Percentiles rank a stretch among this genome's conserved stretches.
Conservation (phyloP, 2,113 vertebrate species). For the Hassar affinis region DNA sequence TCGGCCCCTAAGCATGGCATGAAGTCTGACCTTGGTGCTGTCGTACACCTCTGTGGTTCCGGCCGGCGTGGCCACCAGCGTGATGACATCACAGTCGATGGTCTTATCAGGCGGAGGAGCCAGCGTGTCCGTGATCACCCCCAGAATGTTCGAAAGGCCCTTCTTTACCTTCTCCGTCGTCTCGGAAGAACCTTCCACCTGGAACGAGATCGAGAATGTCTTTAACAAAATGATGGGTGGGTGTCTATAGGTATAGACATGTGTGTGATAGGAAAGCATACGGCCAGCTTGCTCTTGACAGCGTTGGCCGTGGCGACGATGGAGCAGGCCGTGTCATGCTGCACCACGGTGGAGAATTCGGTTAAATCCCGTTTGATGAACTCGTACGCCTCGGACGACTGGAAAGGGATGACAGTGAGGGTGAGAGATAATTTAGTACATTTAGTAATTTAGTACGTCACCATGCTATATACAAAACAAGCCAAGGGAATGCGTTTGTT, state of each 20-base stretch:
- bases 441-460: no score
- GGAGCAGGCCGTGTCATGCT: constrained; percentile 96
- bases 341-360: constrained; percentile 92
- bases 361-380: constrained; percentile 95
- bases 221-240: no score
- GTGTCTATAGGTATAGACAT: no score
- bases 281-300: constrained; percentile 90
- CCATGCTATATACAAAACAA: no score
- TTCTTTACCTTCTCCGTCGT: constrained; percentile 94
- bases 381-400: constrained; percentile 94
- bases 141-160: constrained; percentile 89
- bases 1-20: background rate
- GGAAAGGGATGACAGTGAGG: background rate
- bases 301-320: constrained; percentile 92
- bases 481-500: no score
- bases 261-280: constrained; percentile 57
- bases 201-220: background rate
- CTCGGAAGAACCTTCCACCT: constrained; percentile 89
- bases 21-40: constrained; percentile 83
- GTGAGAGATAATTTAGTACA: no score
- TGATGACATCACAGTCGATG: constrained; percentile 97
- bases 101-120: constrained; percentile 95
- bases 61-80: constrained; percentile 88
- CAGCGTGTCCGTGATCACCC: constrained; percentile 94
- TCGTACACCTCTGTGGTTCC: constrained; percentile 95